Evolutionary conservation across 1,140 invertebrate genomes (phyloP).

Genomic region (Armadillidium nasatum): DNA sequence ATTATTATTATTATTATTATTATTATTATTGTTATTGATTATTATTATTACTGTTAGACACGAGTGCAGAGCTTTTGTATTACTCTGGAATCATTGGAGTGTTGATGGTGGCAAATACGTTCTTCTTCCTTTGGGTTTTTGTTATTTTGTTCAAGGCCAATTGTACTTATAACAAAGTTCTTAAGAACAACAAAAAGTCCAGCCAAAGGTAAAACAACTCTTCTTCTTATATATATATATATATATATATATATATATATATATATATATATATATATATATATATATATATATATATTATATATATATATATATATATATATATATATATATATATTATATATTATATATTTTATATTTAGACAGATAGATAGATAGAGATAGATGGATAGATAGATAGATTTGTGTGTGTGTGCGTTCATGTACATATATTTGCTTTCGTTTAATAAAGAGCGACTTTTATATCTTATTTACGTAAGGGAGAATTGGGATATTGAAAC

Average conservation of each 20-base stretch:
- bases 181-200: background rate
- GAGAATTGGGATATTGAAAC: too few relatives aligned
- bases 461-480: too few relatives aligned
- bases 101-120: slow-evolving; percentile 13
- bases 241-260: background rate
- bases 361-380: background rate
- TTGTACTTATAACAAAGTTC: background rate
- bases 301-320: background rate
- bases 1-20: too few relatives aligned
- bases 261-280: background rate
- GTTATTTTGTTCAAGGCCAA: background rate
- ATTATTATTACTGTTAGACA: too few relatives aligned
- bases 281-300: background rate
- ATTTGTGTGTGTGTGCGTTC: too few relatives aligned
- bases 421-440: too few relatives aligned
- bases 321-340: too few relatives aligned
- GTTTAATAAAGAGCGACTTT: too few relatives aligned
- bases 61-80: background rate
- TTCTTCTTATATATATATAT: background rate
- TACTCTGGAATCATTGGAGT: slow-evolving; percentile 23
- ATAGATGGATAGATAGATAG: too few relatives aligned
- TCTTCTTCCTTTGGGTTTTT: slow-evolving; percentile 19
- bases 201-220: background rate
- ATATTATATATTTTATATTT: too few relatives aligned
- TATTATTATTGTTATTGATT: too few relatives aligned